A percentile compares a stretch with the other conserved stretches of the same genome.
Conservation (phyloP, 2,888 invertebrate genomes). For the Acrobasis repandana region DNA sequence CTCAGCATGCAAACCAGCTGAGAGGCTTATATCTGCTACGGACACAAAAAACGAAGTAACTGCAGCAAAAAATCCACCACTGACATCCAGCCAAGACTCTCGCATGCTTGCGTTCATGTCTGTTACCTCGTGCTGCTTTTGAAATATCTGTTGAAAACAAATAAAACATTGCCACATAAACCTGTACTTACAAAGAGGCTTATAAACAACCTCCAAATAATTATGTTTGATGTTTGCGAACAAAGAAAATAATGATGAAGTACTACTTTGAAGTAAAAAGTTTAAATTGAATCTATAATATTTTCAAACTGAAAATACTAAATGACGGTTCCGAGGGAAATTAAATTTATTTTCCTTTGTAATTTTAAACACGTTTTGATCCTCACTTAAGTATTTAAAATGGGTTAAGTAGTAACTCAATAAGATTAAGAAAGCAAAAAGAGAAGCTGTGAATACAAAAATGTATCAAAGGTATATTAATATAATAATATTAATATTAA, state of each 20-base stretch:
- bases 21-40: background rate
- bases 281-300: conserved; percentile 6
- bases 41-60: background rate
- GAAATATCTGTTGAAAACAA: conserved; percentile 1
- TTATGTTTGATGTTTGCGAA: conserved; percentile 7
- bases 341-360: background rate
- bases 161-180: background rate
- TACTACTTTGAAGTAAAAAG: conserved; percentile 10
- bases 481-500: no score
- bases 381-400: no score
- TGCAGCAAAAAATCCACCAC: background rate
- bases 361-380: background rate
- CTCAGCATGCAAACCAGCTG: background rate
- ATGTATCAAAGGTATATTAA: no score
- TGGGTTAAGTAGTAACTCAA: no score
- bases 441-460: no score
- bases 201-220: conserved; percentile 14
- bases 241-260: conserved; percentile 4
- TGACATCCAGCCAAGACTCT: conserved; percentile 8
- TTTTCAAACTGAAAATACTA: background rate
- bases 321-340: background rate
- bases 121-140: background rate
- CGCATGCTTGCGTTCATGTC: conserved; percentile 10
- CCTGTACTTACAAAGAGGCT: conserved; percentile 1
- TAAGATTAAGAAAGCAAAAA: no score